Conservation (phyloP, 2,888 invertebrate species). For the Myopa tessellatipennis region DNA sequence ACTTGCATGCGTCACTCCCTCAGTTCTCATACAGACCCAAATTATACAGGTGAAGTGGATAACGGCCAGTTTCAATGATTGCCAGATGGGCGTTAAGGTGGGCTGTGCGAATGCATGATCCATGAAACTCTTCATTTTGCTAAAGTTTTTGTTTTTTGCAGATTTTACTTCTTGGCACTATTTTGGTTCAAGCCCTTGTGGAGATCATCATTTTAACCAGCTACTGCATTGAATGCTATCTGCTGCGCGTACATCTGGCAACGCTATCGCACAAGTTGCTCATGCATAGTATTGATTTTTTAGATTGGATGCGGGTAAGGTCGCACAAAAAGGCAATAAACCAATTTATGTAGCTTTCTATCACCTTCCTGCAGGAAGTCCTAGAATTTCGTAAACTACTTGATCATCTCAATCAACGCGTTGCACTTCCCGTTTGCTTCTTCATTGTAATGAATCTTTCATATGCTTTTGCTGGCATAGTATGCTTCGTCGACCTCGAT, state of each 20-base stretch:
- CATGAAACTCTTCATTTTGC: not conserved
- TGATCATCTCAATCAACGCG: constrained; percentile 80
- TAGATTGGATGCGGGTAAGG: constrained; percentile 83
- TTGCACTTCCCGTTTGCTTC: constrained; percentile 81
- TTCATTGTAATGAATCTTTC: constrained; percentile 81
- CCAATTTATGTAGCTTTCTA: not conserved
- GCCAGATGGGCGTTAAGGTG: constrained; percentile 52
- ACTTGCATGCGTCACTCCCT: constrained; percentile 72
- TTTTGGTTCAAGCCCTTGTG: constrained; percentile 82
- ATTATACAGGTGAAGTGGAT: constrained; percentile 56
- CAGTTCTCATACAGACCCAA: constrained; percentile 57
- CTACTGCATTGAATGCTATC: constrained; percentile 84
- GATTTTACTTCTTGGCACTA: constrained; percentile 75
- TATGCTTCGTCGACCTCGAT: constrained; percentile 75
- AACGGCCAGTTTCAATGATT: constrained; percentile 50
- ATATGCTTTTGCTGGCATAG: constrained; percentile 76
- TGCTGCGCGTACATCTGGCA: constrained; percentile 79
- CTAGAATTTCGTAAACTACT: constrained; percentile 82
- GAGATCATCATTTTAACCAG: constrained; percentile 86
- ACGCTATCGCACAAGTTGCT: constrained; percentile 79
- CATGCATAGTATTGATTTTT: constrained; percentile 77
- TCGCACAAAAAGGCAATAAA: not conserved
- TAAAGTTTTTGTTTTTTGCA: constrained; percentile 59
- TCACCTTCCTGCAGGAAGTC: constrained; percentile 70
- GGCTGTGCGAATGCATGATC: not conserved